Evolutionary conservation across 2,888 invertebrate species (phyloP), one percentile per base, ranked within the genome.

Genomic region (Drosophila parthenogenetica): DNA sequence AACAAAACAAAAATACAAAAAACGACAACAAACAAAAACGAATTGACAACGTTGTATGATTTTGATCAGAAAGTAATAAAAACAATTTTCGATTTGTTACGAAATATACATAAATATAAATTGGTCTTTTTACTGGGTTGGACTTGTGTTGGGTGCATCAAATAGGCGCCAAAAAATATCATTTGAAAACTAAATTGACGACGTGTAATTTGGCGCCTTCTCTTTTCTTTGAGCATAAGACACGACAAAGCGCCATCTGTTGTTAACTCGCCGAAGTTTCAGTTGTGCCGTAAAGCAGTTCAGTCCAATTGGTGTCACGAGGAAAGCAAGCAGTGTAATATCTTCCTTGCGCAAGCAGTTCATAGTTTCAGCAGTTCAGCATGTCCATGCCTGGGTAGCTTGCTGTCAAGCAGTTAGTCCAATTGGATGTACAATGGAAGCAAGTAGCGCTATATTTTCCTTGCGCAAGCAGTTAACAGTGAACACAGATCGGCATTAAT

Each of bases 21-120:
- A 71, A 29, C 29, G 8, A 29, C 29, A 29, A 29, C 29, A 5
- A 29, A 29, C 29, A 71, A 75, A 73, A 89, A 90, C 89, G 86
- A 91, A 91, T 91, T 91, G 89, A 91, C 81, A 91, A 90, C 89
- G 90, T 91, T 91, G 91, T 91, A 91, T 91, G 90, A 91, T 91
- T 91, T 91, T 91, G 90, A 91, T 91, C 91, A 91, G 89, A 89
- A 90, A 90, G 85, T 89, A 90, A 89, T 84, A 86, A 86, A 79
- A 77, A 73, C 74, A 81, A 84, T 84, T 84, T 84, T 84, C 88
- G 88, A 84, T 84, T 84, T 84, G 84, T 84, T 84, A 84, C 84
- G 88, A 84, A 84, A 84, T 84, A 84, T 84, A 84, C 86, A 84
- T 85, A 87, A 83, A 62, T 72, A 57, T 46, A 8, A 29, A 11